phyloP scores from a whole-genome alignment of 2,797 vertebrate species.

The Enoplosus armatus region DNA sequence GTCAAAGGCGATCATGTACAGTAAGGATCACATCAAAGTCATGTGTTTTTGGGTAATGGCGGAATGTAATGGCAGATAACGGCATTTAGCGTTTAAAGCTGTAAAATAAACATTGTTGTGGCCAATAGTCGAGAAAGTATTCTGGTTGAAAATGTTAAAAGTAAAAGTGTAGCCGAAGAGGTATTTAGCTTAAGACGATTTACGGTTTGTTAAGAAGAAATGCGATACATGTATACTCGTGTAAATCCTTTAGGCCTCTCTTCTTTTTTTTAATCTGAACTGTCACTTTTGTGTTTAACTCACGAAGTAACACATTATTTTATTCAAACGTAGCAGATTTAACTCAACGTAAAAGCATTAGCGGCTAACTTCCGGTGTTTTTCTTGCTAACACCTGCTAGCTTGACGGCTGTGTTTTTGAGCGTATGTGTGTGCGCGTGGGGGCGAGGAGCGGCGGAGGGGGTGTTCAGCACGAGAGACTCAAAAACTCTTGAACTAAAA shows the following conservation, averaged over 20 bases:
- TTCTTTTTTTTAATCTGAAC: too few species aligned
- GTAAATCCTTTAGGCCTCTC: too few species aligned
- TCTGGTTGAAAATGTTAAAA: too few species aligned
- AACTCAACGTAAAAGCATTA: not conserved
- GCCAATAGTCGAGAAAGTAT: too few species aligned
- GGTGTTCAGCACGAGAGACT: not conserved
- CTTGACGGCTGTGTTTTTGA: conserved; percentile 25
- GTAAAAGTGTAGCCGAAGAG: too few species aligned
- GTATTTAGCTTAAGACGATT: too few species aligned
- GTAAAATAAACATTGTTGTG: too few species aligned
- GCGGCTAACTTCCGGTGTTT: conserved; percentile 15
- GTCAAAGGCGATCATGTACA: rapidly evolving
- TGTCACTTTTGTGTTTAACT: not conserved
- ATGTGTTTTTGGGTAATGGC: not conserved
- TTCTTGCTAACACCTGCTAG: not conserved
- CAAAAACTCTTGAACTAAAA: not conserved
- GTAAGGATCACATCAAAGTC: not conserved
- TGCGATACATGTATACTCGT: too few species aligned
- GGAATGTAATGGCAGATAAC: too few species aligned
- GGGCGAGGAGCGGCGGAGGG: not conserved
- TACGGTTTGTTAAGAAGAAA: too few species aligned
- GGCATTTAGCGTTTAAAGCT: too few species aligned
- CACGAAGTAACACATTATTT: not conserved
- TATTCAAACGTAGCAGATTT: too few species aligned
- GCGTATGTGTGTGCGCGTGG: not conserved